Conservation (phyloP, 1,140 invertebrate genomes). For the Danaus plexippus region DNA sequence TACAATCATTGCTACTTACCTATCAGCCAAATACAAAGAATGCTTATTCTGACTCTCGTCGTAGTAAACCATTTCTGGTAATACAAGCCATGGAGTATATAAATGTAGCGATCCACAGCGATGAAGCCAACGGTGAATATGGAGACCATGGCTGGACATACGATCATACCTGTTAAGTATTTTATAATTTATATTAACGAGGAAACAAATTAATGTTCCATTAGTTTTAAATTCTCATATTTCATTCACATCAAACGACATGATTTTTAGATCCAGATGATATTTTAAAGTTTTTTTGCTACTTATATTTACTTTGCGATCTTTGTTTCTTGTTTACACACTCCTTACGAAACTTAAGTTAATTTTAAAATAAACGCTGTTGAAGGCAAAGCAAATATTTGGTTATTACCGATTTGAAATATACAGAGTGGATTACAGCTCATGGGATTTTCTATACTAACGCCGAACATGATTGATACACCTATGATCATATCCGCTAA, state of each 20-base stretch:
- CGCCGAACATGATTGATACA: slow-evolving; percentile 69
- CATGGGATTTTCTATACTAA: slow-evolving; percentile 52
- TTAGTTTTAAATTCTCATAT: too few relatives aligned
- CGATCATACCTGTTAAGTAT: slow-evolving; percentile 66
- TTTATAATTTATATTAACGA: too few relatives aligned
- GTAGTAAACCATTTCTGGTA: slow-evolving; percentile 72
- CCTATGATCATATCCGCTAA: slow-evolving; percentile 72
- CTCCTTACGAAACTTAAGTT: slow-evolving; percentile 65
- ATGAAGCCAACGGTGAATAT: slow-evolving; percentile 74
- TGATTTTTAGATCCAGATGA: too few relatives aligned
- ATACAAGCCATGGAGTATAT: slow-evolving; percentile 73
- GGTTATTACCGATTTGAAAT: slow-evolving; percentile 56
- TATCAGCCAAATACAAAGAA: slow-evolving; percentile 70
- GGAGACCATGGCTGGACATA: slow-evolving; percentile 73
- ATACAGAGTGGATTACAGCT: slow-evolving; percentile 47
- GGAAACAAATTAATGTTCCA: too few relatives aligned
- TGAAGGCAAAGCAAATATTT: slow-evolving; percentile 73
- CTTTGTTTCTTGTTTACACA: too few relatives aligned
- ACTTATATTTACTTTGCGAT: too few relatives aligned
- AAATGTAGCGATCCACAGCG: slow-evolving; percentile 73
- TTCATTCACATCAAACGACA: too few relatives aligned
- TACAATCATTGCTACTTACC: slow-evolving; percentile 41
- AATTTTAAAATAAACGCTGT: slow-evolving; percentile 73
- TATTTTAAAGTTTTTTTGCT: too few relatives aligned
- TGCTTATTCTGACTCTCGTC: slow-evolving; percentile 65